phyloP scores from a whole-genome alignment of 2,113 vertebrate species.

The Vulpes lagopus region DNA sequence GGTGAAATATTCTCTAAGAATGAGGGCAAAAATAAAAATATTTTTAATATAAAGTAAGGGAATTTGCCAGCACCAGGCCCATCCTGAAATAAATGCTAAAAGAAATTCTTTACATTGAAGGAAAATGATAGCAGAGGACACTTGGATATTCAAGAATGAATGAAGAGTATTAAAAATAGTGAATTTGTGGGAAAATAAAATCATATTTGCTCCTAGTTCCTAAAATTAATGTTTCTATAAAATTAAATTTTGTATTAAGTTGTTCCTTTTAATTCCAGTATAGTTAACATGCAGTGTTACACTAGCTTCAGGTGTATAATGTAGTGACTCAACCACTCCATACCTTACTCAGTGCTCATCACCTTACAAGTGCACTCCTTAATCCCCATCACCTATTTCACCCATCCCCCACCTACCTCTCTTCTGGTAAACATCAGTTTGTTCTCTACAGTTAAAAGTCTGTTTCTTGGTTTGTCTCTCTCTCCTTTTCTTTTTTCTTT shows the following conservation, averaged over 20 bases:
- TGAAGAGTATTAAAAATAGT: background rate
- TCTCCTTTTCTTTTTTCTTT: background rate
- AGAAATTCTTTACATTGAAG: background rate
- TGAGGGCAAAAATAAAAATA: background rate
- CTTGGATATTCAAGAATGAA: background rate
- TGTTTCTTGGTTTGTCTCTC: background rate
- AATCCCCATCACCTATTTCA: background rate
- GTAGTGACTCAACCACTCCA: background rate
- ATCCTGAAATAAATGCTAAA: background rate
- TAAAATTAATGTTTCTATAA: background rate
- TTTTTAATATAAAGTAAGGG: background rate
- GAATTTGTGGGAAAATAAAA: background rate
- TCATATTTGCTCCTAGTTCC: background rate
- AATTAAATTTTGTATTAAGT: background rate
- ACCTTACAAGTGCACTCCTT: background rate
- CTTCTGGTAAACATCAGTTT: background rate
- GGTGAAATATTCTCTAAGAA: background rate
- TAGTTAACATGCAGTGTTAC: background rate
- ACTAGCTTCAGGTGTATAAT: background rate
- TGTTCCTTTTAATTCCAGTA: background rate
- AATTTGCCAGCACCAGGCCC: background rate
- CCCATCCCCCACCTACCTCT: background rate
- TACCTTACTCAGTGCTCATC: background rate
- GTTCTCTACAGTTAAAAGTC: background rate
- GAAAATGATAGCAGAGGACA: background rate